phyloP scores from a whole-genome alignment of 2,797 vertebrate species.

The Leptodactylus fallax region DNA sequence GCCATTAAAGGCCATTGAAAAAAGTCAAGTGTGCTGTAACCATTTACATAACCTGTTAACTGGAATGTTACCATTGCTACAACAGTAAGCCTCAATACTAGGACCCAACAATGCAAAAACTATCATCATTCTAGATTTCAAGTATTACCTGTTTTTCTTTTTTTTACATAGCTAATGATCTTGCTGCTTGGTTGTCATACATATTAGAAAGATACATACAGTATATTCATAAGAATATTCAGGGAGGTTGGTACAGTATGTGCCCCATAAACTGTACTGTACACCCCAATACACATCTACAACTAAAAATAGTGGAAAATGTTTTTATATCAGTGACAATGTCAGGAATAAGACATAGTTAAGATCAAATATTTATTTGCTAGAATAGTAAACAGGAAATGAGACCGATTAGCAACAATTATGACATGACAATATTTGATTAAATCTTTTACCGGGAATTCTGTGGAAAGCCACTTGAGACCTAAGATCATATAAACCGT shows the following conservation, averaged over 20 bases:
- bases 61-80: too few species aligned
- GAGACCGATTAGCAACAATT: neutral
- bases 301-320: neutral
- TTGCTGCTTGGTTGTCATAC: too few species aligned
- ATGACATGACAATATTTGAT: constrained; percentile 4
- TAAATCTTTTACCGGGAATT: constrained; percentile 22
- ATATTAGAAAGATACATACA: too few species aligned
- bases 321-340: neutral
- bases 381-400: constrained; percentile 26
- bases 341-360: neutral
- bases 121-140: too few species aligned
- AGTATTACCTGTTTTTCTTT: too few species aligned
- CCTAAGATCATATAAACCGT: neutral
- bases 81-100: too few species aligned
- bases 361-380: neutral
- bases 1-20: too few species aligned
- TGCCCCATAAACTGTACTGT: neutral
- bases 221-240: too few species aligned
- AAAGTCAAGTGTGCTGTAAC: too few species aligned
- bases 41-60: too few species aligned
- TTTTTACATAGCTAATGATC: too few species aligned
- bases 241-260: neutral
- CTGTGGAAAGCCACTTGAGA: neutral
- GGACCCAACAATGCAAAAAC: too few species aligned
- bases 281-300: neutral